A percentile compares a stretch with the other conserved stretches of the same genome.
phyloP scores from a whole-genome alignment of 1,140 invertebrate genomes.

The Eulimnadia texana region DNA sequence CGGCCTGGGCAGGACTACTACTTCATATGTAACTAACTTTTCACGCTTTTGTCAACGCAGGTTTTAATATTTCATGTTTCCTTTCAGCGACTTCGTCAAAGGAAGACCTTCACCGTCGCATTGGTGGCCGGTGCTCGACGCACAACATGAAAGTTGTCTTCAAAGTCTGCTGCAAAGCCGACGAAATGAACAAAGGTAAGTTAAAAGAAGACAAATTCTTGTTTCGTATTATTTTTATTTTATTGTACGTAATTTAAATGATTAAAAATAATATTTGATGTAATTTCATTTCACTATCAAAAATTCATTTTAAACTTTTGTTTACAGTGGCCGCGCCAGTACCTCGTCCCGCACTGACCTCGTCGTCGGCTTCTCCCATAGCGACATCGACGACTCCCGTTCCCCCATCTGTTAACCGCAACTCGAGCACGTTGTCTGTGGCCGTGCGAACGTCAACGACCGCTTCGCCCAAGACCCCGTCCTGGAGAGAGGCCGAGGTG shows the following conservation, averaged over 20 bases:
- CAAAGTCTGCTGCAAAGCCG: conserved; percentile 70
- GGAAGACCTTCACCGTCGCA: conserved; percentile 74
- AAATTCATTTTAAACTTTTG: no score
- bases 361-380: no score
- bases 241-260: background rate
- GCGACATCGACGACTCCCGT: conserved; percentile 9
- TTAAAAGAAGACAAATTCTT: background rate
- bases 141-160: conserved; percentile 94
- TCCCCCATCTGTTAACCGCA: background rate
- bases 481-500: conserved; percentile 23
- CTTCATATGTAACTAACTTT: conserved; percentile 84
- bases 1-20: conserved; percentile 88
- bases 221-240: background rate
- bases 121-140: conserved; percentile 74
- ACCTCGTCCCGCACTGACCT: no score
- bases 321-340: no score
- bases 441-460: background rate
- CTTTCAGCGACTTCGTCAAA: conserved; percentile 77
- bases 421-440: background rate
- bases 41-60: no score
- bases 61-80: no score
- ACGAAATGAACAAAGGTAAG: conserved; percentile 22
- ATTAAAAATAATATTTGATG: no score
- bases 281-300: no score
- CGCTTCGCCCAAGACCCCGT: background rate